These are phyloP conservation scores for Scarus forsteni DNA, from an alignment of 2,797 vertebrate genomes.

Conservation along the genomic window DNA sequence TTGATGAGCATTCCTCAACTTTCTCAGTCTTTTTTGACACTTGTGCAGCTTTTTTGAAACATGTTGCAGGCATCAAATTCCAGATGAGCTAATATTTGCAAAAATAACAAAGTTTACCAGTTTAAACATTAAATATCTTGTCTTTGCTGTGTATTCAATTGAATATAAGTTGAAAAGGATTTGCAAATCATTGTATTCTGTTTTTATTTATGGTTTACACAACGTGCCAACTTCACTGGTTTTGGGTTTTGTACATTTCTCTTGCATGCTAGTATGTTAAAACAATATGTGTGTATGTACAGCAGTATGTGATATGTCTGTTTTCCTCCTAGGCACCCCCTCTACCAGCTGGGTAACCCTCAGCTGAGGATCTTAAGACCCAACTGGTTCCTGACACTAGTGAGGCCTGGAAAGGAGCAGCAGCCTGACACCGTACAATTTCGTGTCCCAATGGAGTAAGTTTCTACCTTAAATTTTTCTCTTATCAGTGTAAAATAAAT, in stretches of 20 bases:
- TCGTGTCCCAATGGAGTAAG: slow-evolving; percentile 96
- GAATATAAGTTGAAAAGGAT: too few species aligned
- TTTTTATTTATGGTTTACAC: too few species aligned
- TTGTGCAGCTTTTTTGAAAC: too few species aligned
- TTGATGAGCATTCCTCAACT: too few species aligned
- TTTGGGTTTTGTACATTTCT: not conserved
- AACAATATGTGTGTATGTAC: not conserved
- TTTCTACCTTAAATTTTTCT: slow-evolving; percentile 26
- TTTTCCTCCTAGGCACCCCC: slow-evolving; percentile 86
- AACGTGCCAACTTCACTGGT: too few species aligned
- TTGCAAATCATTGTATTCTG: too few species aligned
- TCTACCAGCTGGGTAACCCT: slow-evolving; percentile 94
- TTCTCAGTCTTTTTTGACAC: too few species aligned
- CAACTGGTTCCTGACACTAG: slow-evolving; percentile 90
- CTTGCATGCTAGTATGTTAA: not conserved
- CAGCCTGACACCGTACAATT: slow-evolving; percentile 94
- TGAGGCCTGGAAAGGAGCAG: slow-evolving; percentile 91
- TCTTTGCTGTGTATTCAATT: too few species aligned
- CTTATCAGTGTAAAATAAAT: not conserved
- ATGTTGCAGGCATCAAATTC: too few species aligned
- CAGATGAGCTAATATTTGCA: too few species aligned
- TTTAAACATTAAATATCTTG: too few species aligned
- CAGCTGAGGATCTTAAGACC: slow-evolving; percentile 95
- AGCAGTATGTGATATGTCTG: not conserved
- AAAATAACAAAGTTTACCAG: too few species aligned